Percentiles rank a stretch among this genome's conserved stretches.
Evolutionary conservation across 2,113 vertebrate genomes (phyloP).

Genomic region (Urocynchramus pylzowi): DNA sequence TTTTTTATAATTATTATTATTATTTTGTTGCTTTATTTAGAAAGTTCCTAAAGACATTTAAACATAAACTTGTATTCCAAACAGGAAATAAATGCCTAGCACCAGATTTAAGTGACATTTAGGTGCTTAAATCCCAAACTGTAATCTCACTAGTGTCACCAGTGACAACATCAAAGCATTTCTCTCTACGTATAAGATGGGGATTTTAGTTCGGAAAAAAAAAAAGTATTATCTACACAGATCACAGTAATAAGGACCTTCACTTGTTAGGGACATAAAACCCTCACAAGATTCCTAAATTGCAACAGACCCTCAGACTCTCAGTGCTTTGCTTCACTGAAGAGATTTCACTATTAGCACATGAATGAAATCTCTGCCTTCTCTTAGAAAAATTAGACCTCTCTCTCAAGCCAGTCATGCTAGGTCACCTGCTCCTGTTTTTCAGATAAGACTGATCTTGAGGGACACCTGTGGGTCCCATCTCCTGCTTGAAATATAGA

Average conservation of each 20-base stretch:
- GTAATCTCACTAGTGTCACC: not conserved
- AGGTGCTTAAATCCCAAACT: not conserved
- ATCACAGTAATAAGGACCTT: not conserved
- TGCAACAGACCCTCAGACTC: not conserved
- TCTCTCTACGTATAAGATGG: not conserved
- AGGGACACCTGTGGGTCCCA: not conserved
- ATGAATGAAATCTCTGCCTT: not conserved
- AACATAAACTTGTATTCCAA: not conserved
- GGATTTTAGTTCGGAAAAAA: not conserved
- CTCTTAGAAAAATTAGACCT: not conserved
- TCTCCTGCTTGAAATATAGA: not conserved
- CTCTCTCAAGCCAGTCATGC: not conserved
- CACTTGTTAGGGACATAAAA: rapidly evolving
- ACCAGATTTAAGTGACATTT: not conserved
- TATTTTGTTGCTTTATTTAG: not conserved
- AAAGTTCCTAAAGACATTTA: not conserved
- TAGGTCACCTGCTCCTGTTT: not conserved
- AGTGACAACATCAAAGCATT: not conserved
- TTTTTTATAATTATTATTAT: not conserved
- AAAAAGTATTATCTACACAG: not conserved
- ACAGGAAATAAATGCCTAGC: not conserved
- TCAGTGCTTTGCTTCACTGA: not conserved
- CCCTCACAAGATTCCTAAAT: not conserved
- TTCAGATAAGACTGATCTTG: not conserved
- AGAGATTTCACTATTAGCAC: not conserved